phyloP scores from a whole-genome alignment of 2,113 vertebrate genomes.

The Myotis lucifugus region DNA sequence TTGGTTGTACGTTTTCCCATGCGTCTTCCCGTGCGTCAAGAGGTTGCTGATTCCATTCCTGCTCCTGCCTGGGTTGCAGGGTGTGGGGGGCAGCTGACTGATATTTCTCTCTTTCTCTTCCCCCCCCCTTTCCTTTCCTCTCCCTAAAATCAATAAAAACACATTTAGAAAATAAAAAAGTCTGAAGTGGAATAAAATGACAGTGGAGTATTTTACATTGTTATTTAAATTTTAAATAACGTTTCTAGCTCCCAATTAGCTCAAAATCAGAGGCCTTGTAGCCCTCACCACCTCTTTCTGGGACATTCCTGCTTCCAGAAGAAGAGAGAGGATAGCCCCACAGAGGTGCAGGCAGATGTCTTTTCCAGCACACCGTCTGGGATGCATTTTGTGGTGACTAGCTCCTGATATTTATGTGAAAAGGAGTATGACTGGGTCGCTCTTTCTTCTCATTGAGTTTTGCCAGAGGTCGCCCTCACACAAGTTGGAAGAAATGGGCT shows the following conservation, averaged over 20 bases:
- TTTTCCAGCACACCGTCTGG: slow-evolving; percentile 32
- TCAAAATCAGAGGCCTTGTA: not conserved
- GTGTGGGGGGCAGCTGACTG: not conserved
- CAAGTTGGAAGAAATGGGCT: slow-evolving; percentile 53
- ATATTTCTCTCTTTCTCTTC: not conserved
- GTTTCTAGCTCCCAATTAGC: not conserved
- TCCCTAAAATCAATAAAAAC: not conserved
- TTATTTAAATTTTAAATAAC: slow-evolving; percentile 11
- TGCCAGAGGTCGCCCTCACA: slow-evolving; percentile 13
- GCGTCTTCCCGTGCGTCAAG: not conserved
- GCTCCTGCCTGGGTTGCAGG: not conserved
- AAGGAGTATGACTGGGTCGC: not conserved
- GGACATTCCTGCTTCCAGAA: not conserved
- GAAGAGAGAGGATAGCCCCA: not conserved
- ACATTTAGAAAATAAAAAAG: not conserved
- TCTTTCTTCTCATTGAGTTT: slow-evolving; percentile 51
- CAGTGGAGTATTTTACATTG: not conserved
- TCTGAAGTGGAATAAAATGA: not conserved
- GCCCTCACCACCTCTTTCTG: not conserved
- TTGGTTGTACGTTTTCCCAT: not conserved
- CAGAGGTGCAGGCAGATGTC: not conserved
- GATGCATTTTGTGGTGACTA: not conserved
- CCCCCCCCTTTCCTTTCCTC: not conserved
- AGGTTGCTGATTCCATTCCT: not conserved
- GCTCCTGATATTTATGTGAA: slow-evolving; percentile 62